Base-by-base conservation (phyloP, 2,888 invertebrate species). In the Eupithecia pulchellata region DNA sequence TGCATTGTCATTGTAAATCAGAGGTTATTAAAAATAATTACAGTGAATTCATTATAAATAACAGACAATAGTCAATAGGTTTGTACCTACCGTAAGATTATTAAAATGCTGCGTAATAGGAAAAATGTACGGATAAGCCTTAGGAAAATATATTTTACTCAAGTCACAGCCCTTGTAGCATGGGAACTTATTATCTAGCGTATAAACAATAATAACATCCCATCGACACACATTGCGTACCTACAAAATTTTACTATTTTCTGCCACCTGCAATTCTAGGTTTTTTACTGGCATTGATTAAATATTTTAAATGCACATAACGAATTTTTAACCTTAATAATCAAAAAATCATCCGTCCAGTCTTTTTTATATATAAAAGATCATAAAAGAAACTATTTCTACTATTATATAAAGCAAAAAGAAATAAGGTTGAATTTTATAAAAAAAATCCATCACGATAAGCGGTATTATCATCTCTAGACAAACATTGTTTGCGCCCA, bases 401-500 rank as follows among this genome's bases (percentile, higher is more conserved):
- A 34, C 1, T 34, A 13, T 39, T 14, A 2, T 0, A 39, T 17
- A 0, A 39, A 17, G 4, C 17, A 6, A 0, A 32, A n/a, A 11
- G 4, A 39, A 39, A 17, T 39, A 39, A 6, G 32, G 32, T 32
- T 32, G 32, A 4, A 32, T 6, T 6, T 5, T 5, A 32, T 32
- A 32, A 32, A 32, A 32, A n/a, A n/a, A n/a, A n/a, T n/a, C 27
- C 0, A 57, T 17, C 11, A 2, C 0, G 17, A n/a, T n/a, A 4
- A n/a, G 64, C 5, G 80, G 88, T 89, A 76, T 72, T 71, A 89
- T 66, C 91, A 84, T 30, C 93, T 91, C 89, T 75, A 72, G 80
- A 75, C 4, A 78, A 73, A 82, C 79, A 66, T 72, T 76, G 82
- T 84, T 84, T 81, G 85, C 84, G 84, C 86, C 78, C 81, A 83